phyloP scores from a whole-genome alignment of 2,113 vertebrate species.

The Orycteropus afer region DNA sequence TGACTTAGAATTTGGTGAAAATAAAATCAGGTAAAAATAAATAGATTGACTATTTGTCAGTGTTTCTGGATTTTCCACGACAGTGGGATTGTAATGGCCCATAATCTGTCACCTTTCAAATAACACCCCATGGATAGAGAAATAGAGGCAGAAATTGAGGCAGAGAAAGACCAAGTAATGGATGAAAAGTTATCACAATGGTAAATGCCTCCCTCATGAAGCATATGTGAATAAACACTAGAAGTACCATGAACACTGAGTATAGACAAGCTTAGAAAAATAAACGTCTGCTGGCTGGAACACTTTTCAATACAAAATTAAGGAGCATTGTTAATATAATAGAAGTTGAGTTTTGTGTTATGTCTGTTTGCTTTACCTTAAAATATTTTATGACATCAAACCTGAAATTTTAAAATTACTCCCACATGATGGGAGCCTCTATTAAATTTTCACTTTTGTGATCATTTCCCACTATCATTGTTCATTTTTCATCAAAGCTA shows the following conservation, averaged over 20 bases:
- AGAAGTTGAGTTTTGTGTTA: constrained; percentile 63
- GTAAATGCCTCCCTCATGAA: neutral
- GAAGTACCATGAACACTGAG: neutral
- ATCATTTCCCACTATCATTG: neutral
- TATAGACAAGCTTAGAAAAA: constrained; percentile 65
- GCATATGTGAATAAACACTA: neutral
- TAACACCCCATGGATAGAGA: neutral
- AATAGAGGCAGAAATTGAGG: constrained; percentile 17
- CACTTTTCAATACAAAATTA: constrained; percentile 69
- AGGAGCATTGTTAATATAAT: constrained; percentile 56
- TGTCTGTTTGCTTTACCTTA: constrained; percentile 64
- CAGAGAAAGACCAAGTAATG: neutral
- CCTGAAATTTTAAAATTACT: constrained; percentile 64
- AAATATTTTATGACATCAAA: constrained; percentile 69
- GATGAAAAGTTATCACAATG: neutral
- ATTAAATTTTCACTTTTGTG: constrained; percentile 51
- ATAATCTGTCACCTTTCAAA: neutral
- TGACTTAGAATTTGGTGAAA: constrained; percentile 36
- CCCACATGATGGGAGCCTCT: constrained; percentile 40
- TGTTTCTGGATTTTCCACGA: neutral
- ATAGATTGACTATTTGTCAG: neutral
- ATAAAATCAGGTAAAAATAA: neutral
- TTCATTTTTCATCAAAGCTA: neutral
- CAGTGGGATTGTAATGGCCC: neutral
- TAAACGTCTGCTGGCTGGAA: constrained; percentile 63